Evolutionary conservation across 1,140 invertebrate genomes (phyloP), one percentile per base, ranked within the genome.

Genomic region (Brachionus paranguensis): DNA sequence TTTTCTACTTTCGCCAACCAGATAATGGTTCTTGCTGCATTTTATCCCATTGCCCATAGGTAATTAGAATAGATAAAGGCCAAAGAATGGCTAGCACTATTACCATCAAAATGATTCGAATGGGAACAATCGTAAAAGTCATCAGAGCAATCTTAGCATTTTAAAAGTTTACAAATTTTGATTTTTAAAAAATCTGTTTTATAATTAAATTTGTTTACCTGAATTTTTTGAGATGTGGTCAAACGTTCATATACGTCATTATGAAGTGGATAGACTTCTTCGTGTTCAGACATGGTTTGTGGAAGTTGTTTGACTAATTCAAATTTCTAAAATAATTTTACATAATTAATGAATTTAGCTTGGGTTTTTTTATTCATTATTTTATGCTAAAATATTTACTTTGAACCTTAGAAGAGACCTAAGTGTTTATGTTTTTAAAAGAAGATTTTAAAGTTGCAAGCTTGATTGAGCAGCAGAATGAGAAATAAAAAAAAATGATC

Each of bases 81-180:
- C 60, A 84, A 14, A 84, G 14, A 41, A 84, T 45, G 20, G 20
- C n/a, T 7, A 84, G 10, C 7, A 84, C 43, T 3, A 47, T 29
- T 5, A 43, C n/a, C 29, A 84, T 55, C 4, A 68, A 43, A 20
- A 84, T 8, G 5, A 84, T 17, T 29, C 81, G 60, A 17, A 84
- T 70, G 29, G 81, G 81, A 14, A 50, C 64, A 12, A 84, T 1
- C 6, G 81, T 84, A 8, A 84, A 43, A 41, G 78, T 64, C 78
- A 81, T 81, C n/a, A 81, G 27, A 29, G 27, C 24, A 29, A 81
- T 81, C 78, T 81, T 64, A 17, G 29, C 45, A 64, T 60, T 60
- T 60, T 14, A 55, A 79, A 53, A 55, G 3, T 10, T 79, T 11
- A 79, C n/a, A 47, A 47, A 47, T 20, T 10, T 12, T 27, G 20